Conservation (phyloP, 2,888 invertebrate genomes). For the Bombylius major region DNA sequence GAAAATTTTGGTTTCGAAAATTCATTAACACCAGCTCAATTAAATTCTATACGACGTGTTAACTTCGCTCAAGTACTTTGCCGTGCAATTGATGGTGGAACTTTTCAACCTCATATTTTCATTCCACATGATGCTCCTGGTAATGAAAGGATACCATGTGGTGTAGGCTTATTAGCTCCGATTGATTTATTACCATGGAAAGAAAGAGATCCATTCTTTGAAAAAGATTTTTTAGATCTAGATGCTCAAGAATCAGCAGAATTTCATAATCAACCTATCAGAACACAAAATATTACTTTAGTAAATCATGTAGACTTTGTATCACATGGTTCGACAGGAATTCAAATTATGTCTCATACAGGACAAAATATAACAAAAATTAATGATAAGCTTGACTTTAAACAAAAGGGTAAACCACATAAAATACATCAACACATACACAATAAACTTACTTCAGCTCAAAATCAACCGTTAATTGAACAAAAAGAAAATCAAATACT, state of each 20-base stretch:
- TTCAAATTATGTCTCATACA: constrained; percentile 19
- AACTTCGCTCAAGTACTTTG: constrained; percentile 56
- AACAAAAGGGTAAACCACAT: constrained; percentile 31
- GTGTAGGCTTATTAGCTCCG: constrained; percentile 23
- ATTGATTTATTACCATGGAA: constrained; percentile 34
- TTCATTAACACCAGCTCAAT: constrained; percentile 62
- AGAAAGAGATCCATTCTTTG: constrained; percentile 31
- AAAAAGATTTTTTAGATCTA: constrained; percentile 20
- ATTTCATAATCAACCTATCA: constrained; percentile 8
- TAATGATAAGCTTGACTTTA: constrained; percentile 48
- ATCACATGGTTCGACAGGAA: constrained; percentile 21
- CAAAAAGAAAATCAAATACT: constrained; percentile 14
- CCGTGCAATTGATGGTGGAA: constrained; percentile 32
- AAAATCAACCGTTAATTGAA: constrained; percentile 30
- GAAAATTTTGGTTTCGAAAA: constrained; percentile 64
- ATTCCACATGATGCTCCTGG: constrained; percentile 29
- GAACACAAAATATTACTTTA: constrained; percentile 9
- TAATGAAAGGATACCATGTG: constrained; percentile 31
- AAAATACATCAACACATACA: constrained; percentile 32
- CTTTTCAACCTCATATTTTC: constrained; percentile 35
- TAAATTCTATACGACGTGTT: constrained; percentile 57
- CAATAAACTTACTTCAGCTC: constrained; percentile 16
- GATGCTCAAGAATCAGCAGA: constrained; percentile 25
- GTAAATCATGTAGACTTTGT: constrained; percentile 22
- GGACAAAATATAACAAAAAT: constrained; percentile 29